Conservation (phyloP, 2,888 invertebrate species). For the Cylloceria caligata region DNA sequence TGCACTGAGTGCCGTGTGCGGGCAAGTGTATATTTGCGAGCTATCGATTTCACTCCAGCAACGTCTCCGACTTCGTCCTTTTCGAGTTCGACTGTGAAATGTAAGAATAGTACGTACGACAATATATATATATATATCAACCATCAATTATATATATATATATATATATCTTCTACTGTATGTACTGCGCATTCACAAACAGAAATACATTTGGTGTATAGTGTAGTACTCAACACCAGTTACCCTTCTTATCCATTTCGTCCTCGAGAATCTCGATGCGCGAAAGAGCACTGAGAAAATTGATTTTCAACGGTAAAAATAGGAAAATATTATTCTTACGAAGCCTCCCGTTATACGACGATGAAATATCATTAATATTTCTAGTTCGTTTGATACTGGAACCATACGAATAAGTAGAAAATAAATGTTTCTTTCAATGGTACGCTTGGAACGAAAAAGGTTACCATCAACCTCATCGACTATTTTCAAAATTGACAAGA, state of each 20-base stretch:
- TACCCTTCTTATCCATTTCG: slow-evolving; percentile 4
- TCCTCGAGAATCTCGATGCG: slow-evolving; percentile 1
- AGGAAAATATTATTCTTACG: slow-evolving; percentile 10
- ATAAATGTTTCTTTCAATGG: background rate
- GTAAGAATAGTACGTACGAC: background rate
- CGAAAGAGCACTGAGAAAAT: slow-evolving; percentile 15
- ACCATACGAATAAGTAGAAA: background rate
- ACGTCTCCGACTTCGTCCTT: slow-evolving; percentile 6
- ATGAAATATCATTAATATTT: slow-evolving; percentile 8
- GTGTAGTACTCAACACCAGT: background rate
- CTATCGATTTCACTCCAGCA: slow-evolving; percentile 59
- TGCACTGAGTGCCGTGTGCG: slow-evolving; percentile 47
- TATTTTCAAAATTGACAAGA: background rate
- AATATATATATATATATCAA: slow-evolving; percentile 5
- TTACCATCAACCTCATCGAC: background rate
- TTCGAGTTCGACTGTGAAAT: slow-evolving; percentile 14
- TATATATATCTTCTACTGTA: background rate
- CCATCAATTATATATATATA: background rate
- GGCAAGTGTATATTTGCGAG: slow-evolving; percentile 60
- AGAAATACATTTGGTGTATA: slow-evolving; percentile 24
- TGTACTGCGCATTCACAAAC: slow-evolving; percentile 16
- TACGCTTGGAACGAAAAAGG: background rate
- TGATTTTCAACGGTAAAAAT: slow-evolving; percentile 29
- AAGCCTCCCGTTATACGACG: background rate
- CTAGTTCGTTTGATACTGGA: background rate